Evolutionary conservation across 30 jellyfish, hydroid and myxozoan genomes (phyloP).

Genomic region (Catostylus mosaicus): DNA sequence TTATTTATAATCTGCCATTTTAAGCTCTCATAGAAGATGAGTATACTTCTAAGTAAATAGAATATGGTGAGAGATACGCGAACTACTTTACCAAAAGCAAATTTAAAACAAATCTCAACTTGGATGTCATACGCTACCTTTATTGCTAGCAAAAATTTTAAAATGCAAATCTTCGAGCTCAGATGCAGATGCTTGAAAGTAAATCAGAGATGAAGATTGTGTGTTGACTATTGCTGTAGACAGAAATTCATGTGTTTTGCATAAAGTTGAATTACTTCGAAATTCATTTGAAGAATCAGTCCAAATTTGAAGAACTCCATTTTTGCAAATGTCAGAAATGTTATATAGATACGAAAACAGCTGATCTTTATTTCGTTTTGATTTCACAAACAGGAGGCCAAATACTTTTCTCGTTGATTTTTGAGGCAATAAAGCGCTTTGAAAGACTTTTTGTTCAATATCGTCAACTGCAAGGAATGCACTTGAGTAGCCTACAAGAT

Average conservation of each 20-base stretch:
- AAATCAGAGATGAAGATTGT: neutral
- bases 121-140: conserved; percentile 16
- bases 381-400: conserved; percentile 13
- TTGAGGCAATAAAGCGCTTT: neutral
- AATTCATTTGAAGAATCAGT: neutral
- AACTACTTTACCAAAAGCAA: too few species aligned
- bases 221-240: neutral
- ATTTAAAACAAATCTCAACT: too few species aligned
- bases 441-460: neutral
- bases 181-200: neutral
- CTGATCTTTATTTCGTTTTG: neutral
- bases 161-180: neutral
- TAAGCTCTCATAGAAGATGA: too few species aligned
- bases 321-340: neutral
- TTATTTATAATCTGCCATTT: too few species aligned
- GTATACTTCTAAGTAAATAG: too few species aligned
- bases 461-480: neutral
- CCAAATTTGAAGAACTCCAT: conserved; percentile 15
- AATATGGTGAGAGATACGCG: too few species aligned
- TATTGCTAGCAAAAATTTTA: conserved; percentile 20
- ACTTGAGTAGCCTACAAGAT: neutral
- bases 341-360: neutral
- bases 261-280: neutral
- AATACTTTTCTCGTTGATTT: neutral
- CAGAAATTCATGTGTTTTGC: neutral